Base-by-base conservation (phyloP, 2,113 vertebrate species). In the Dolichotis patagonum region DNA sequence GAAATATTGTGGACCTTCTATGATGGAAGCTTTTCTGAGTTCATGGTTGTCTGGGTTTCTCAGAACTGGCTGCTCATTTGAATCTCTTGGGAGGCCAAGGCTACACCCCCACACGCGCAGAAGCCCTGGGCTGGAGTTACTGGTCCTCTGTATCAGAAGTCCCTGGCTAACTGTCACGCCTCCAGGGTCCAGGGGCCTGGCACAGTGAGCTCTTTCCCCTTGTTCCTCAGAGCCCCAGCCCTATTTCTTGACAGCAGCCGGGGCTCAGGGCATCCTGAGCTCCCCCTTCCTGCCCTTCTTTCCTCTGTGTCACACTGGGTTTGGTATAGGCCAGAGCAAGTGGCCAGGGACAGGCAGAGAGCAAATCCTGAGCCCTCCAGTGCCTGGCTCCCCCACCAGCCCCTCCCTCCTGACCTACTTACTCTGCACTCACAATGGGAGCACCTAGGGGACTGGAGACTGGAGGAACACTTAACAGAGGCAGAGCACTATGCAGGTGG, bases 361-460 rank as follows among this genome's bases (percentile, higher is more conserved):
- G 43, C 52, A 69, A 28, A 60, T 58, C 88, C 78, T 32, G 1
- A 10, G 83, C 24, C 69, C 30, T 90, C 65, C 41, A n/a, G 77
- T 0, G 0, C 41, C 38, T 80, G 60, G 22, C 60, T 89, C 20
- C 22, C 3, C 65, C 3, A 9, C 73, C 5, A 9, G 17, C 28
- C 24, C 11, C 65, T 69, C 63, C 87, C 35, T 81, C 14, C 77
- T 91, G 97, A 97, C 96, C 97, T 95, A 94, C 54, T 97, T 96
- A 71, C 65, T 83, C 69, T 60, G 65, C 26, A 24, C 54, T 77
- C 12, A 16, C 69, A 54, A 20, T 26, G 30, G 8, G 22, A 35
- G 32, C n/a, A n/a, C 32, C 56, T 84, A 3, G 0, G 56, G 56
- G 56, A 22, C 32, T 52, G 22, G 54, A 91, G 78, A 86, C 49